These are phyloP conservation scores for Poecilia wingei DNA, from an alignment of 2,797 vertebrate genomes.

Conservation along the genomic window DNA sequence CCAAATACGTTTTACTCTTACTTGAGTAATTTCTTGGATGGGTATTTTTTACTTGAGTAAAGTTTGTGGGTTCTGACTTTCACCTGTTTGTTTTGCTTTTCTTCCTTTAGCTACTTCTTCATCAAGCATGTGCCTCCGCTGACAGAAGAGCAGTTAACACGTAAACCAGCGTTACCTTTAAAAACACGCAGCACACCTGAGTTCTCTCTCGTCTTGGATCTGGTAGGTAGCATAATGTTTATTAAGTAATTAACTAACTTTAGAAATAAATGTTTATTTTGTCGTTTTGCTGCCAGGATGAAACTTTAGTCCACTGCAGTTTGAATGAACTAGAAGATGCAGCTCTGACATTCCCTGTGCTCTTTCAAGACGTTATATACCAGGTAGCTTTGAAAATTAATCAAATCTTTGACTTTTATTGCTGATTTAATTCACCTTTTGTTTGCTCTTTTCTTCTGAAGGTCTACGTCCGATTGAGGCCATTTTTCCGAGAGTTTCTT, in stretches of 20 bases:
- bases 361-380: constrained; percentile 99
- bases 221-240: constrained; percentile 79
- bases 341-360: constrained; percentile 97
- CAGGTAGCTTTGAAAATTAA: constrained; percentile 82
- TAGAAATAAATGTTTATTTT: neutral
- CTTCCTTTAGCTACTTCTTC: constrained; percentile 91
- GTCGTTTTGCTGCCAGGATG: constrained; percentile 82
- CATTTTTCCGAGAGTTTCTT: constrained; percentile 97
- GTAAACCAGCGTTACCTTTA: constrained; percentile 96
- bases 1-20: too few species aligned
- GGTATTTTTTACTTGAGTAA: too few species aligned
- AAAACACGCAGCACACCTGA: constrained; percentile 99
- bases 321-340: constrained; percentile 97
- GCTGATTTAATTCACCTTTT: constrained; percentile 36
- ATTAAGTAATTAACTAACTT: neutral
- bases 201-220: constrained; percentile 96
- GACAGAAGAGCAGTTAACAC: constrained; percentile 96
- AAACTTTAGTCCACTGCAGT: constrained; percentile 98
- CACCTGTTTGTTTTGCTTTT: neutral
- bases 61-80: too few species aligned
- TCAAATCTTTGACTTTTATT: constrained; percentile 67
- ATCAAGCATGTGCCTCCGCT: constrained; percentile 98
- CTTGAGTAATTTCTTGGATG: too few species aligned
- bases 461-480: constrained; percentile 97
- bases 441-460: constrained; percentile 79